A percentile compares a stretch with the other conserved stretches of the same genome.
Evolutionary conservation across 2,888 invertebrate species (phyloP).

Genomic region (Protonemura montana): DNA sequence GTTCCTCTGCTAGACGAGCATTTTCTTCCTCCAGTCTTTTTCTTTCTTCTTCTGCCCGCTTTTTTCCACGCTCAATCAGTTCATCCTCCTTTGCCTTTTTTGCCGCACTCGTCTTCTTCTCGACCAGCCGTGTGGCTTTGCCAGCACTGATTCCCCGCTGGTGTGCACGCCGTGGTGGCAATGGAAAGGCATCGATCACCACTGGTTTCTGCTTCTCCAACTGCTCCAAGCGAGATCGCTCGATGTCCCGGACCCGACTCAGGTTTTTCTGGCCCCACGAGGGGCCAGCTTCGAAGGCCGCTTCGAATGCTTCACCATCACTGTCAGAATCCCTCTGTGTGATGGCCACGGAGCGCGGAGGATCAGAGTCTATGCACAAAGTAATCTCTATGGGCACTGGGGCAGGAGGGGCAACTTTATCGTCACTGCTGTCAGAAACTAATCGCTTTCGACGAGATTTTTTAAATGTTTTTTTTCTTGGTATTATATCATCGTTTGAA

Average conservation of each 20-base stretch:
- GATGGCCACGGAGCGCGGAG: too few relatives aligned
- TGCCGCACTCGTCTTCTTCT: background rate
- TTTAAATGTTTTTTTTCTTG: too few relatives aligned
- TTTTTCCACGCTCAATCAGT: background rate
- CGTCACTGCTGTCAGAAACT: too few relatives aligned
- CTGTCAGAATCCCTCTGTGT: background rate
- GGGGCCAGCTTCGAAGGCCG: background rate
- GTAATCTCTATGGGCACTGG: too few relatives aligned
- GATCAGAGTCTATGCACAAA: too few relatives aligned
- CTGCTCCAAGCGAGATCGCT: background rate
- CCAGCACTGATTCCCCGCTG: background rate
- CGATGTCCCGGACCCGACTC: background rate
- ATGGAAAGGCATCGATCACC: constrained; percentile 15
- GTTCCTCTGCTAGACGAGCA: background rate
- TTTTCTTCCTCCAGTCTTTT: background rate
- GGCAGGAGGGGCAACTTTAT: too few relatives aligned
- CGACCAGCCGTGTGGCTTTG: background rate
- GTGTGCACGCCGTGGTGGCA: background rate
- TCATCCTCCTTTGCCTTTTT: background rate
- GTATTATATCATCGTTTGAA: too few relatives aligned
- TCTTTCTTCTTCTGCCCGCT: background rate
- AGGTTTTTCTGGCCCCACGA: background rate
- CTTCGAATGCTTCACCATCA: background rate
- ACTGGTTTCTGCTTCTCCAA: background rate
- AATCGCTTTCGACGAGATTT: too few relatives aligned